phyloP scores from a whole-genome alignment of 2,113 vertebrate genomes.

The Myxocyprinus asiaticus region DNA sequence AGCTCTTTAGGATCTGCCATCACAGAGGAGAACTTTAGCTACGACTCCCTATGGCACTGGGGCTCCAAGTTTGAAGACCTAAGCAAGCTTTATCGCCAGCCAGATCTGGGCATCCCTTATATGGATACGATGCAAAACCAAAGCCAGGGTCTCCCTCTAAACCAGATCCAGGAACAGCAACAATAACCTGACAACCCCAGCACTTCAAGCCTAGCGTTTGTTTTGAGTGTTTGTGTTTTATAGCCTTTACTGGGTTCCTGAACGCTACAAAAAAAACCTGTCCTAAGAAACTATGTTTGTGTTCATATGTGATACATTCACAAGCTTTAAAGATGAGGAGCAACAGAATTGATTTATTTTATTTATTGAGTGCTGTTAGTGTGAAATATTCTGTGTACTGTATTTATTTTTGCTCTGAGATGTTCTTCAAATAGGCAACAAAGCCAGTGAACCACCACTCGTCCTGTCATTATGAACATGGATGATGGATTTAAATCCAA shows the following conservation, averaged over 20 bases:
- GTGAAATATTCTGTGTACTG: conserved; percentile 45
- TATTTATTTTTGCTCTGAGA: conserved; percentile 59
- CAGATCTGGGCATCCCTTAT: conserved; percentile 62
- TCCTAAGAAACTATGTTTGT: no score
- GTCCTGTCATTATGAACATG: not conserved
- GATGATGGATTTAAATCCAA: not conserved
- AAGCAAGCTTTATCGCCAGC: conserved; percentile 73
- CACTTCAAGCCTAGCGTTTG: no score
- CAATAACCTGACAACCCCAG: conserved; percentile 44
- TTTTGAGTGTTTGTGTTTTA: not conserved
- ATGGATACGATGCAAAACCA: conserved; percentile 57
- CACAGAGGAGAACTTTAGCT: conserved; percentile 69
- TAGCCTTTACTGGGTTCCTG: not conserved
- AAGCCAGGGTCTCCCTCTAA: conserved; percentile 21
- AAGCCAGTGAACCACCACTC: conserved; percentile 45
- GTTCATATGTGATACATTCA: conserved; percentile 17
- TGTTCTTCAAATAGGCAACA: conserved; percentile 43
- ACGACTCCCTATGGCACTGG: conserved; percentile 73
- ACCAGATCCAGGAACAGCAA: conserved; percentile 53
- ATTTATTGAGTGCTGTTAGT: conserved; percentile 51
- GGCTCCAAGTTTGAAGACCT: conserved; percentile 80
- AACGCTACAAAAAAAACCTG: no score
- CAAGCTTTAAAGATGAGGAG: conserved; percentile 35
- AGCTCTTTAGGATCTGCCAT: conserved; percentile 78
- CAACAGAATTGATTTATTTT: conserved; percentile 36